Evolutionary conservation across 2,888 invertebrate species (phyloP).

Genomic region (Plagodis pulveraria): DNA sequence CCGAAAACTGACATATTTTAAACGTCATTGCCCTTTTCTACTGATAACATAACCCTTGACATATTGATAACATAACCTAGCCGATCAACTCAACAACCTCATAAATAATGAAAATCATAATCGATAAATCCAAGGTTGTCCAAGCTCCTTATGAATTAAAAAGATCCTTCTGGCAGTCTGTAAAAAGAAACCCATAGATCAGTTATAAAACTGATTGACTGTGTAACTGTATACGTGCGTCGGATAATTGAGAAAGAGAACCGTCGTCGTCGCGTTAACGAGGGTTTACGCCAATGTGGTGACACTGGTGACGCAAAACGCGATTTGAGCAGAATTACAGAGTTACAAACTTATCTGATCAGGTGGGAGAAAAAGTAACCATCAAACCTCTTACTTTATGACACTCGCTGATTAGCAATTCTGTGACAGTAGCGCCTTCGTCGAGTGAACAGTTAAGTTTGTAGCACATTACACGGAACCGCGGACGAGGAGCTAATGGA

Average conservation of each 20-base stretch:
- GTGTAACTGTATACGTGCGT: constrained; percentile 32
- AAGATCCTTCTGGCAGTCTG: too few species aligned
- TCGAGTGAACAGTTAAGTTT: too few species aligned
- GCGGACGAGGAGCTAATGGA: constrained; percentile 61
- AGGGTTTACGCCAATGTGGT: constrained; percentile 54
- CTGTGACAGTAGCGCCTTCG: too few species aligned
- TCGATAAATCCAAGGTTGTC: constrained; percentile 12
- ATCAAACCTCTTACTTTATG: too few species aligned
- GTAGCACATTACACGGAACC: constrained; percentile 53
- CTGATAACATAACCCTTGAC: not conserved
- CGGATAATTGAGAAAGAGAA: constrained; percentile 22
- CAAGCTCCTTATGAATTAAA: constrained; percentile 21
- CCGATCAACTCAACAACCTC: constrained; percentile 4
- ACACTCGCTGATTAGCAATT: too few species aligned
- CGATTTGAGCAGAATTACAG: constrained; percentile 68
- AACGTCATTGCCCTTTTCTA: constrained; percentile 1
- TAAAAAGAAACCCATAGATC: not conserved
- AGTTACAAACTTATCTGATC: too few species aligned
- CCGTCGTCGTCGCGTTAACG: constrained; percentile 47
- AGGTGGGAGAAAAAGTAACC: too few species aligned
- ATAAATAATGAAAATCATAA: constrained; percentile 15
- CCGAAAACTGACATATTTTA: not conserved
- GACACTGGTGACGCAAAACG: constrained; percentile 70
- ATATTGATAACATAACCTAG: constrained; percentile 6
- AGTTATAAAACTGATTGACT: constrained; percentile 20